Conservation (phyloP, 2,797 vertebrate genomes). For the Rhinichthys osculus region DNA sequence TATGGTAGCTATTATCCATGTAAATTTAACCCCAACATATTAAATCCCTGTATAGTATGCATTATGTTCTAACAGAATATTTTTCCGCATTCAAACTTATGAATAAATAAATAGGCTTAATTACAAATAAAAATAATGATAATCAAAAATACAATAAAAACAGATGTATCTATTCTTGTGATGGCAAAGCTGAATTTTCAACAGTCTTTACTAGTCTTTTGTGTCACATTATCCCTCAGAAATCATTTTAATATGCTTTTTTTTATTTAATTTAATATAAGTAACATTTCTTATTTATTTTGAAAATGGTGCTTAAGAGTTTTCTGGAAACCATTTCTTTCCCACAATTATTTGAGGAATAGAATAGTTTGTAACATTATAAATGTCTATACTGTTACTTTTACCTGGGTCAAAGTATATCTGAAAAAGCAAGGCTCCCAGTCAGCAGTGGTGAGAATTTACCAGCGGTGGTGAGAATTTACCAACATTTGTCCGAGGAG, state of each 20-base stretch:
- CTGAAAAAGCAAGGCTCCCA: neutral
- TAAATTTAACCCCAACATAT: neutral
- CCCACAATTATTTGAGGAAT: neutral
- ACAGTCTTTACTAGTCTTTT: neutral
- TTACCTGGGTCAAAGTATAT: neutral
- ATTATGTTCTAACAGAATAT: neutral
- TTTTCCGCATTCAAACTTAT: neutral
- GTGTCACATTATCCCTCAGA: neutral
- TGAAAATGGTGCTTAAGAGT: neutral
- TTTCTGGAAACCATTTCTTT: neutral
- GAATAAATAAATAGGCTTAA: neutral
- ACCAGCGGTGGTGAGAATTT: no score
- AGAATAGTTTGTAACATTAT: neutral
- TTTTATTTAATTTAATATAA: neutral
- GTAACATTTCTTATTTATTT: neutral
- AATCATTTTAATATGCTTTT: fast-evolving
- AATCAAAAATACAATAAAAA: neutral
- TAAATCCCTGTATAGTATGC: neutral
- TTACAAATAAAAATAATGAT: neutral
- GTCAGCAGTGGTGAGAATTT: neutral
- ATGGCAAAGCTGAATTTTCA: neutral
- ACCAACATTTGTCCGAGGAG: neutral
- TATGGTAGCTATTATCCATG: neutral
- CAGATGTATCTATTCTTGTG: neutral
- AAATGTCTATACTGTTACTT: neutral